Evolutionary conservation across 1,140 invertebrate species (phyloP).

Genomic region (Drosophila orena): DNA sequence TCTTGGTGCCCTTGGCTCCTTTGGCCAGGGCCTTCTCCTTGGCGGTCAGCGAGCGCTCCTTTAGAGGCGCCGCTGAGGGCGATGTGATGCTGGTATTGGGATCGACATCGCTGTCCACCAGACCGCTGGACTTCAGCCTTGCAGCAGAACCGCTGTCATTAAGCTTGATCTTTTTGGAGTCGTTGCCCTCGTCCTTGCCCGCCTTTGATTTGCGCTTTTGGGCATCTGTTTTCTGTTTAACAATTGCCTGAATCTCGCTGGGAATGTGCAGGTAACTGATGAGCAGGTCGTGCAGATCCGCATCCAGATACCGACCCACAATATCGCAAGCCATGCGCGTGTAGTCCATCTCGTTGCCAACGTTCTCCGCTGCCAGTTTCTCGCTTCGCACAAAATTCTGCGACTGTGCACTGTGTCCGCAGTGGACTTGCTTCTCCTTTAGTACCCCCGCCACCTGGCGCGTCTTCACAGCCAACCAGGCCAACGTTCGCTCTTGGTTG

Average conservation of each 20-base stretch:
- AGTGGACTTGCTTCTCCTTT: slow-evolving; percentile 89
- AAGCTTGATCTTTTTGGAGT: slow-evolving; percentile 73
- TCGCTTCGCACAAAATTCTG: slow-evolving; percentile 89
- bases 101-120: slow-evolving; percentile 59
- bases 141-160: slow-evolving; percentile 29
- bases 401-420: slow-evolving; percentile 88
- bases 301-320: slow-evolving; percentile 70
- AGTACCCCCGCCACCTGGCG: slow-evolving; percentile 88
- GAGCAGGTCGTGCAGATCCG: slow-evolving; percentile 65
- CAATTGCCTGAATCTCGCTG: slow-evolving; percentile 68
- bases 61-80: slow-evolving; percentile 56
- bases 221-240: slow-evolving; percentile 57
- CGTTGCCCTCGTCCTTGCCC: slow-evolving; percentile 21
- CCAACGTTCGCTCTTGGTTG: slow-evolving; percentile 90
- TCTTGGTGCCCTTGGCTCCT: slow-evolving; percentile 90
- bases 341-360: slow-evolving; percentile 74
- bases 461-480: slow-evolving; percentile 90
- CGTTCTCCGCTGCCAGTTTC: slow-evolving; percentile 85
- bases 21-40: slow-evolving; percentile 91
- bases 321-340: slow-evolving; percentile 74
- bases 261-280: slow-evolving; percentile 61
- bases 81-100: slow-evolving; percentile 40
- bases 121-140: slow-evolving; percentile 52
- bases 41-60: slow-evolving; percentile 85
- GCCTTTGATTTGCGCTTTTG: slow-evolving; percentile 76